Conservation (phyloP, 2,797 vertebrate species). For the Argya squamiceps region DNA sequence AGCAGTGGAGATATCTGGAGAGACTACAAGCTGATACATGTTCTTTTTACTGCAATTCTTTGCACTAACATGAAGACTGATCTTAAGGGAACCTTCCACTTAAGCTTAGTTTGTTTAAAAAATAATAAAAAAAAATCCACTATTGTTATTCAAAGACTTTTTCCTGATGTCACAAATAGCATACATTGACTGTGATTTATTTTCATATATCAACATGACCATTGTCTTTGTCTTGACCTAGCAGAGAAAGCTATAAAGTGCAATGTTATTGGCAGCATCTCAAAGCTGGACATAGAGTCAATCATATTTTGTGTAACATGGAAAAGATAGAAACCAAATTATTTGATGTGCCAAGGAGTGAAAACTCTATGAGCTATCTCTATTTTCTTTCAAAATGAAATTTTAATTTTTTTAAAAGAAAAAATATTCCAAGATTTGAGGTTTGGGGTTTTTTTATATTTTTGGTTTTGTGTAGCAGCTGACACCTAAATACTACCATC, state of each 20-base stretch:
- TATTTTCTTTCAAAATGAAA: neutral
- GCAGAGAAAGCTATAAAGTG: neutral
- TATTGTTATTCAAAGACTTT: neutral
- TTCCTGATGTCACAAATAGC: neutral
- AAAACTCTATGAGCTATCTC: neutral
- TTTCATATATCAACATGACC: neutral
- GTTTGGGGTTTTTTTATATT: accelerated
- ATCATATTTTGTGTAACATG: neutral
- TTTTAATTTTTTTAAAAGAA: neutral
- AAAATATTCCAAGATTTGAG: neutral
- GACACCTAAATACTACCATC: neutral
- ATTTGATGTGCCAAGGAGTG: neutral
- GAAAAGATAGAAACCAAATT: neutral
- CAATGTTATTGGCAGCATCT: neutral
- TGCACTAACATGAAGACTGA: neutral
- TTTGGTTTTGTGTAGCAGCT: accelerated
- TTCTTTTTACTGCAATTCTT: neutral
- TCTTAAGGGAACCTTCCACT: neutral
- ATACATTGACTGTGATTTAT: neutral
- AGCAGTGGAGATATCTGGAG: neutral
- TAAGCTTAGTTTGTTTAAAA: neutral
- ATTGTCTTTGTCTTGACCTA: neutral
- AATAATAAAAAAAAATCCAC: neutral
- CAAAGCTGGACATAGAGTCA: neutral
- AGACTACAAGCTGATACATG: neutral